These are phyloP conservation scores for Pseudomugil gertrudae DNA, from an alignment of 2,797 vertebrate species.

Conservation along the genomic window DNA sequence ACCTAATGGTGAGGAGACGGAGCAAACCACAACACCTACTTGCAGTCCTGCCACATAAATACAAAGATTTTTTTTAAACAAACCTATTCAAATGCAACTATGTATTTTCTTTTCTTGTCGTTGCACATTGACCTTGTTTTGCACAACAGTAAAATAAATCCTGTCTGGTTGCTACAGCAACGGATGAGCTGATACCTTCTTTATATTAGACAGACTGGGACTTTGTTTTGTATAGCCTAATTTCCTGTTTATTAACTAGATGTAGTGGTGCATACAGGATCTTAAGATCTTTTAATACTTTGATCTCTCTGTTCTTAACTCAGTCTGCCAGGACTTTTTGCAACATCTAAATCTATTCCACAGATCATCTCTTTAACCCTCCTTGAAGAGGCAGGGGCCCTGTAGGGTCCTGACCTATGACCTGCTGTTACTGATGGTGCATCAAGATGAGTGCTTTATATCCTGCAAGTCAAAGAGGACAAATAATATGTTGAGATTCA, in stretches of 20 bases:
- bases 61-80: background rate
- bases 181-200: conserved; percentile 4
- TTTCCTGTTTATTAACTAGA: background rate
- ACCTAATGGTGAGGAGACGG: no score
- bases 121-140: conserved; percentile 10
- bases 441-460: no score
- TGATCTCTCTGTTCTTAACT: background rate
- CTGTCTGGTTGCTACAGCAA: conserved; percentile 4
- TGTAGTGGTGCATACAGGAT: background rate
- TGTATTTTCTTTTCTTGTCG: background rate
- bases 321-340: no score
- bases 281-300: background rate
- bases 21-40: no score
- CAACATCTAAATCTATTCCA: no score
- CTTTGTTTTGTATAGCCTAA: conserved; percentile 2
- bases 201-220: background rate
- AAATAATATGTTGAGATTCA: no score
- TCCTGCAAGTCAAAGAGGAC: no score
- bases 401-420: no score
- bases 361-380: background rate
- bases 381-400: no score
- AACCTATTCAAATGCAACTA: no score
- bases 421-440: no score
- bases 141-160: background rate
- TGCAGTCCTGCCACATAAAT: background rate